Conservation (phyloP, 2,888 invertebrate species). For the Zhengitettix transpicula region DNA sequence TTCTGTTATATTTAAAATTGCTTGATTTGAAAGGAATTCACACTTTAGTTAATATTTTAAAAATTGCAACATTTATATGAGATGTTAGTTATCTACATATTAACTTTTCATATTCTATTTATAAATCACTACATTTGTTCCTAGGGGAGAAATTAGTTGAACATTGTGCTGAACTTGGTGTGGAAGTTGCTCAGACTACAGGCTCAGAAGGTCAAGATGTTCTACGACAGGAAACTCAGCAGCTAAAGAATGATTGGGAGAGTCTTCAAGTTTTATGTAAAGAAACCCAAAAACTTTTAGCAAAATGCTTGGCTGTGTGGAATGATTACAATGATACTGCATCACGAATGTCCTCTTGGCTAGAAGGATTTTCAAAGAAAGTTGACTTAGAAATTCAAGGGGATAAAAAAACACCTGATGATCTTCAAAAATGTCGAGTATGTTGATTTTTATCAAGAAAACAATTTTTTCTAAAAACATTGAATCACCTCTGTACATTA, state of each 20-base stretch:
- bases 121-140: too few species aligned
- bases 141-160: slow-evolving; percentile 47
- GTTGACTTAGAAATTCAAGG: slow-evolving; percentile 44
- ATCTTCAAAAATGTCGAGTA: slow-evolving; percentile 49
- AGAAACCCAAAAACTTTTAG: slow-evolving; percentile 56
- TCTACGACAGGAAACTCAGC: slow-evolving; percentile 65
- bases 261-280: slow-evolving; percentile 56
- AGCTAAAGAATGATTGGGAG: slow-evolving; percentile 68
- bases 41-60: too few species aligned
- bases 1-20: too few species aligned
- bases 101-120: too few species aligned
- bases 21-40: too few species aligned
- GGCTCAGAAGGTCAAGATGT: slow-evolving; percentile 69
- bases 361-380: slow-evolving; percentile 49
- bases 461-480: neutral
- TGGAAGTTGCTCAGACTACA: slow-evolving; percentile 56
- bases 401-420: slow-evolving; percentile 61
- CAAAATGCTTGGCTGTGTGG: slow-evolving; percentile 66
- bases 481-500: neutral
- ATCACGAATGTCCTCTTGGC: slow-evolving; percentile 56
- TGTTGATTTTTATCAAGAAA: neutral
- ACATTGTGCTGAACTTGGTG: slow-evolving; percentile 55
- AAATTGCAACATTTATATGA: too few species aligned
- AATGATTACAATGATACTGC: slow-evolving; percentile 58
- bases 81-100: too few species aligned